Conservation (phyloP, 2,113 vertebrate species). For the Oreotrochilus melanogaster region DNA sequence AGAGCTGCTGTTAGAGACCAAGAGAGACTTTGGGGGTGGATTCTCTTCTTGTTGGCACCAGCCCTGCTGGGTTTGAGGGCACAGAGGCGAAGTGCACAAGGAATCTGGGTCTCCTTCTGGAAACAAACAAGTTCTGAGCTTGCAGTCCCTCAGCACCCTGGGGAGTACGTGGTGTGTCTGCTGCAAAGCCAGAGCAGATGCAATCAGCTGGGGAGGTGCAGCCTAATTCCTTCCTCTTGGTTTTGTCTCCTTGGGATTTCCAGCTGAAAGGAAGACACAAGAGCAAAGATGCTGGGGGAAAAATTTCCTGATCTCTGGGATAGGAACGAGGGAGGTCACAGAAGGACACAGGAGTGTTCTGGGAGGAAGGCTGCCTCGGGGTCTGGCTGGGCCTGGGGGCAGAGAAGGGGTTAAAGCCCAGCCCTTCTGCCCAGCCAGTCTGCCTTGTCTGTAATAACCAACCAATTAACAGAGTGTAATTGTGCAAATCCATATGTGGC, state of each 20-base stretch:
- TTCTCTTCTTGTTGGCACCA: not conserved
- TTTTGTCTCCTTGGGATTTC: not conserved
- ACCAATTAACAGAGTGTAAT: constrained; percentile 70
- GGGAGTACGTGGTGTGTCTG: fast-evolving
- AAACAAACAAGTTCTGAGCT: constrained; percentile 19
- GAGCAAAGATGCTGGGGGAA: not conserved
- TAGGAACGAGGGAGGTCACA: not conserved
- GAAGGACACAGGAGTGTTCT: not conserved
- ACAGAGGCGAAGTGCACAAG: constrained; percentile 10
- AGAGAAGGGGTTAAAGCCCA: constrained; percentile 34
- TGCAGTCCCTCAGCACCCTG: not conserved
- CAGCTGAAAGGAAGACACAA: not conserved
- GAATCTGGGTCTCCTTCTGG: not conserved
- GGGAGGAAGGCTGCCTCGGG: not conserved
- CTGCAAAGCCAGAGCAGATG: not conserved
- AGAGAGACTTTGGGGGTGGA: not conserved
- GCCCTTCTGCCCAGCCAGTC: constrained; percentile 37
- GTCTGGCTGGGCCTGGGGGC: not conserved
- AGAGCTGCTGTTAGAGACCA: not conserved
- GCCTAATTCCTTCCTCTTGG: not conserved
- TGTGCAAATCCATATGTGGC: constrained; percentile 70
- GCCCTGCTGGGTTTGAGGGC: constrained; percentile 32
- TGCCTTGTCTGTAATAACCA: constrained; percentile 58
- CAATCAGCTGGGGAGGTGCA: not conserved
- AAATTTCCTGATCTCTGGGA: not conserved